Evolutionary conservation across 2,888 invertebrate genomes (phyloP), one percentile per base, ranked within the genome.

Genomic region (Melolontha melolontha): DNA sequence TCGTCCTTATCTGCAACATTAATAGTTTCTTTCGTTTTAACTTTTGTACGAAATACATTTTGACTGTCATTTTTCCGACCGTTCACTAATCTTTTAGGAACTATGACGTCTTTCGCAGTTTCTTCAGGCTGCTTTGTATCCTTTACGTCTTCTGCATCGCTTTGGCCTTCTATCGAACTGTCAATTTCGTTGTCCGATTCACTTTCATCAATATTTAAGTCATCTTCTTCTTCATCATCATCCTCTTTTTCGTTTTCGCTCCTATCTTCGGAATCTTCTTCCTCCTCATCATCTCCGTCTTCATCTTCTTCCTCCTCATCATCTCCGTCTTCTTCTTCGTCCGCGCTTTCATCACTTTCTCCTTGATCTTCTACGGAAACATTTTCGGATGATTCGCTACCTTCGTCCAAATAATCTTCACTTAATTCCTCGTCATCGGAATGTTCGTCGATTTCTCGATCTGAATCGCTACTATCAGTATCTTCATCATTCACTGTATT

Each of bases 241-340:
- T 50, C 64, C 14, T 71, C 68, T 39, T 52, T 52, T 12, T 64
- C 70, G 44, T 57, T 27, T 34, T 59, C 41, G 41, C 47, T 49
- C 16, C 40, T 27, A 42, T 69, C 52, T 47, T 71, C 57, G 59
- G 64, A 54, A 52, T 86, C 86, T 41, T 81, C 83, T 0, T 82
- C 83, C 72, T 86, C 87, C 70, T 86, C 85, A n/a, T n/a, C n/a
- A n/a, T n/a, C n/a, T n/a, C n/a, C n/a, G 66, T 86, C 87, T 39
- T 75, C 81, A 4, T 81, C 81, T 40, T 82, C 82, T 51, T 80
- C 81, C 69, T 80, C 79, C 42, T 73, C 74, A 69, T 78, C 77
- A 67, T 80, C 77, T 65, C 79, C 80, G 52, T 82, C 81, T 73
- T 80, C 80, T 50, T 81, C 83, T 17, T 76, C 76, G 1, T 76